Percentiles rank a stretch among this genome's conserved stretches.
phyloP scores from a whole-genome alignment of 2,797 vertebrate genomes.

The Taeniopygia guttata region DNA sequence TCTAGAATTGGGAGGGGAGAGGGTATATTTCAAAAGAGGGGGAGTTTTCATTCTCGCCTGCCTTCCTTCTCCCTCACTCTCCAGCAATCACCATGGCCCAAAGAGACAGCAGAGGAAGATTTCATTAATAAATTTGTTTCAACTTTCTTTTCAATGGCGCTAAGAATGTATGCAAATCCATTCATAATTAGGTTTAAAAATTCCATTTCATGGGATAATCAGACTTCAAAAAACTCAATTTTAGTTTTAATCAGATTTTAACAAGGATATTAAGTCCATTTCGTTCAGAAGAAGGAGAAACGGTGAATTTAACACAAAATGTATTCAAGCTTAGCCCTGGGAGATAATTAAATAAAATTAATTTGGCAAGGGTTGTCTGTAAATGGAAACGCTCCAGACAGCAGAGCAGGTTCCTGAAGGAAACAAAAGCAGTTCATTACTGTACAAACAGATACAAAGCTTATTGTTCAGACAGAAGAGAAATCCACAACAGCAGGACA shows the following conservation, averaged over 20 bases:
- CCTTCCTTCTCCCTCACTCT: not conserved
- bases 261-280: slow-evolving; percentile 83
- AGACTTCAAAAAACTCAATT: slow-evolving; percentile 86
- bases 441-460: slow-evolving; percentile 52
- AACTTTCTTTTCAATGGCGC: slow-evolving; percentile 78
- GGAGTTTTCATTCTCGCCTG: not conserved
- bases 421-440: slow-evolving; percentile 71
- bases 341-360: slow-evolving; percentile 88
- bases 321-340: slow-evolving; percentile 82
- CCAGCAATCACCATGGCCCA: slow-evolving; percentile 48
- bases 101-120: slow-evolving; percentile 73
- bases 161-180: slow-evolving; percentile 86
- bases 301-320: slow-evolving; percentile 81
- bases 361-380: slow-evolving; percentile 79
- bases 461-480: slow-evolving; percentile 10
- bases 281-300: slow-evolving; percentile 78
- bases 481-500: not conserved
- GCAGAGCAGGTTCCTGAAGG: slow-evolving; percentile 37
- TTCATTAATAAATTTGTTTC: slow-evolving; percentile 86
- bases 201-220: slow-evolving; percentile 87
- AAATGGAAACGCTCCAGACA: slow-evolving; percentile 73
- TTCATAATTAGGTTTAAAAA: slow-evolving; percentile 86
- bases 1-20: not conserved
- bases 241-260: slow-evolving; percentile 86
- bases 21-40: not conserved